Conservation (phyloP, 2,888 invertebrate genomes). For the Emmelina monodactyla region DNA sequence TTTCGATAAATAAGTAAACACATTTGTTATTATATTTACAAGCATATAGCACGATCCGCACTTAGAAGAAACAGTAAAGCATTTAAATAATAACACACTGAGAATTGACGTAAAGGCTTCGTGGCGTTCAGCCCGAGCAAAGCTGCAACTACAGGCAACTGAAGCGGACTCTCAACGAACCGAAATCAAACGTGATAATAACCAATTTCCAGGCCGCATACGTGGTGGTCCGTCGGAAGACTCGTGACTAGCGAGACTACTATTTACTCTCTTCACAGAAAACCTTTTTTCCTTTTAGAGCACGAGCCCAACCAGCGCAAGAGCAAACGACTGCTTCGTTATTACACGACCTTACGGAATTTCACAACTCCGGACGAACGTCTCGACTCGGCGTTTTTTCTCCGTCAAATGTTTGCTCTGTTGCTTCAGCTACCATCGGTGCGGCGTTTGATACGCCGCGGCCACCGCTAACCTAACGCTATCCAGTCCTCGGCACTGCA, state of each 20-base stretch:
- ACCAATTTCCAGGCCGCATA: slow-evolving; percentile 19
- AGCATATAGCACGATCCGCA: slow-evolving; percentile 59
- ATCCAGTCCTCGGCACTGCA: slow-evolving; percentile 63
- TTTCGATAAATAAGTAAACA: slow-evolving; percentile 65
- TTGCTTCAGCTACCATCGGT: slow-evolving; percentile 61
- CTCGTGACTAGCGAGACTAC: slow-evolving; percentile 56
- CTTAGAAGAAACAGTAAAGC: slow-evolving; percentile 56
- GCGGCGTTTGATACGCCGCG: slow-evolving; percentile 50
- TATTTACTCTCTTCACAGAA: slow-evolving; percentile 58
- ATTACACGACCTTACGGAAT: slow-evolving; percentile 62
- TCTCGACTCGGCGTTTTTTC: slow-evolving; percentile 42
- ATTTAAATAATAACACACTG: slow-evolving; percentile 66
- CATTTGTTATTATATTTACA: slow-evolving; percentile 59
- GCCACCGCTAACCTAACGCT: slow-evolving; percentile 59
- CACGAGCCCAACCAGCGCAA: slow-evolving; percentile 52
- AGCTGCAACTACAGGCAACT: slow-evolving; percentile 20
- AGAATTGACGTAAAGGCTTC: slow-evolving; percentile 63
- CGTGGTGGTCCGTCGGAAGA: slow-evolving; percentile 56
- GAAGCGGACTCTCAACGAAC: slow-evolving; percentile 16
- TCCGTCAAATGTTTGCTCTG: slow-evolving; percentile 57
- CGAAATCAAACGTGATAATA: slow-evolving; percentile 12
- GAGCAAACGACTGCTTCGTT: slow-evolving; percentile 61
- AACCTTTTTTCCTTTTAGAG: slow-evolving; percentile 61
- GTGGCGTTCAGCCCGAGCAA: slow-evolving; percentile 55
- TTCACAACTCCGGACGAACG: slow-evolving; percentile 59